Evolutionary conservation across 2,797 vertebrate species (phyloP).

Genomic region (Callimico goeldii): DNA sequence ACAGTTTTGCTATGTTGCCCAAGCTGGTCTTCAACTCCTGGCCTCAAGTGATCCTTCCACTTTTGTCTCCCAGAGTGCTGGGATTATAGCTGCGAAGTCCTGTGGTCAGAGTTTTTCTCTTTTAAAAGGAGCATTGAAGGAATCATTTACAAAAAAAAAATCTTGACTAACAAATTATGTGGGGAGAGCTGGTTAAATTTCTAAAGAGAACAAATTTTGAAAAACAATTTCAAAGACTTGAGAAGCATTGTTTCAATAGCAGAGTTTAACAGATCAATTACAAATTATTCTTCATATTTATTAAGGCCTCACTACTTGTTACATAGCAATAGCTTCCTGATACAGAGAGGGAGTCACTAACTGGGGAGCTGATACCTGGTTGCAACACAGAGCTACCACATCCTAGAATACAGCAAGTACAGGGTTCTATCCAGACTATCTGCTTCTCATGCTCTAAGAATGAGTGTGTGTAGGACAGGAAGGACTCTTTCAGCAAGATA

Average conservation of each 20-base stretch:
- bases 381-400: background rate
- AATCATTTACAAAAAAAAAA: slow-evolving; percentile 38
- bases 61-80: background rate
- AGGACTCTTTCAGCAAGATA: background rate
- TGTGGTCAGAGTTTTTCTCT: background rate
- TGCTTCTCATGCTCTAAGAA: background rate
- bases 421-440: background rate
- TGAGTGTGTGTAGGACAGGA: background rate
- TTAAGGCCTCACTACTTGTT: background rate
- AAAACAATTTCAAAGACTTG: background rate
- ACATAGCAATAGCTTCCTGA: background rate
- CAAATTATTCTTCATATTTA: background rate
- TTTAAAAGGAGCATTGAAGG: background rate
- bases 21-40: background rate
- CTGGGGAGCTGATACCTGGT: too few relatives aligned
- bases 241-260: background rate
- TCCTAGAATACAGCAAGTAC: background rate
- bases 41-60: background rate
- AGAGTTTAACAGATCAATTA: background rate
- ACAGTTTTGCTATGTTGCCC: background rate
- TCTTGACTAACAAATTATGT: background rate
- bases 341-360: background rate
- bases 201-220: slow-evolving; percentile 33
- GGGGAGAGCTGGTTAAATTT: slow-evolving; percentile 22
- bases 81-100: background rate